phyloP scores from a whole-genome alignment of 2,797 vertebrate genomes.

The Picus viridis region DNA sequence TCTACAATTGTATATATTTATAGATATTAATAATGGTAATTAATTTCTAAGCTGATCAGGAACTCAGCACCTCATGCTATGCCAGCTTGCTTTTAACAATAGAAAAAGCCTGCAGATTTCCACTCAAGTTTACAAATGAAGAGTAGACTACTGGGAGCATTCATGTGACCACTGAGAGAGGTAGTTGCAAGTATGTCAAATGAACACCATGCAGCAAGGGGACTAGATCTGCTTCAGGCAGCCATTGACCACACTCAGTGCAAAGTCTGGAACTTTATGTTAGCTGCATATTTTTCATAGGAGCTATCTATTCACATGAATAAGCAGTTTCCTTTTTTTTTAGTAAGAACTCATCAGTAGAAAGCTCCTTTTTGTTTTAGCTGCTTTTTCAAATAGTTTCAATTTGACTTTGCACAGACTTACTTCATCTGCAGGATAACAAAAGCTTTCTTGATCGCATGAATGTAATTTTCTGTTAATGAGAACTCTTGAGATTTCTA shows the following conservation, averaged over 20 bases:
- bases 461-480: slow-evolving; percentile 65
- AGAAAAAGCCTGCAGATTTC: slow-evolving; percentile 27
- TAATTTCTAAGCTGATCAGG: background rate
- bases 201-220: background rate
- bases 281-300: background rate
- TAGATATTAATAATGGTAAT: background rate
- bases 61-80: background rate
- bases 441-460: slow-evolving; percentile 51
- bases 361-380: slow-evolving; percentile 23
- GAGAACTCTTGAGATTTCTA: slow-evolving; percentile 64
- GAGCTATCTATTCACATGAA: background rate
- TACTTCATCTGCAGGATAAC: slow-evolving; percentile 54
- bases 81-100: slow-evolving; percentile 29
- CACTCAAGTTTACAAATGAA: background rate
- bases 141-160: background rate
- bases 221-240: background rate
- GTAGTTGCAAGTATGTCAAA: background rate
- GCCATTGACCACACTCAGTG: background rate
- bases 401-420: slow-evolving; percentile 20
- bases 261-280: background rate
- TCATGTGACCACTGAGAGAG: background rate
- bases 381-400: slow-evolving; percentile 37
- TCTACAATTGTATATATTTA: background rate
- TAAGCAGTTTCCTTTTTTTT: background rate
- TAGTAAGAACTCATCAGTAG: background rate